Base-by-base conservation (phyloP, 2,797 vertebrate species). In the Agapornis canus region DNA sequence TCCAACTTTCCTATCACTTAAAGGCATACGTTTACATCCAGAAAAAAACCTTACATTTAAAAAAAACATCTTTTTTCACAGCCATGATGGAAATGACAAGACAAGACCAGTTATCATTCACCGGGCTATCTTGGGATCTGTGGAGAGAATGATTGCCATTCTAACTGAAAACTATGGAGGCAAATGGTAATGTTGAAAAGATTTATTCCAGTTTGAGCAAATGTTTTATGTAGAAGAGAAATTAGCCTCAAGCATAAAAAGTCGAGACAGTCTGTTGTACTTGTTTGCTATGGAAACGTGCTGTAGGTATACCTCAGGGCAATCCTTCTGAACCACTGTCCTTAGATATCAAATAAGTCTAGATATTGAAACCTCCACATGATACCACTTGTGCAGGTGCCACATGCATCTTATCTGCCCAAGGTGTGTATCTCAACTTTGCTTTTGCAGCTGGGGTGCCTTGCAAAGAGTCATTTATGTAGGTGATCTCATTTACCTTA, bases 61-160 rank as follows among this genome's bases (percentile, higher is more conserved):
- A 68, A 39, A 52, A 66, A 6, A 6, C 10, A 42, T 26, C 25
- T 94, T 94, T 95, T 47, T 90, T 95, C 78, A 89, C 72, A 99
- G 99, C 95, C 98, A 98, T 37, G 99, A 99, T 78, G 99, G 99
- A 39, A 98, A 99, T 25, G 99, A 99, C 97, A 99, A 99, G 97
- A 99, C 98, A 56, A 98, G 98, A 77, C 99, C 99, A 15, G 99
- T 99, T 92, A 99, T 99, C 94, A 98, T 99, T 97, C 99, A 99
- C 96, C 98, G 99, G 92, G 99, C 99, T 56, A 99, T 99, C 94
- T 94, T 99, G 97, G 99, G 99, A 61, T 99, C 99, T 32, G 99
- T 99, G 57, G 99, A 99, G 97, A 98, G 99, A 94, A 99, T 99
- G 99, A 99, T 99, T 4, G 99, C 99, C 59, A 99, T 99, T 95